Conservation (phyloP, 1,140 invertebrate genomes). For the Lepidurus apus region DNA sequence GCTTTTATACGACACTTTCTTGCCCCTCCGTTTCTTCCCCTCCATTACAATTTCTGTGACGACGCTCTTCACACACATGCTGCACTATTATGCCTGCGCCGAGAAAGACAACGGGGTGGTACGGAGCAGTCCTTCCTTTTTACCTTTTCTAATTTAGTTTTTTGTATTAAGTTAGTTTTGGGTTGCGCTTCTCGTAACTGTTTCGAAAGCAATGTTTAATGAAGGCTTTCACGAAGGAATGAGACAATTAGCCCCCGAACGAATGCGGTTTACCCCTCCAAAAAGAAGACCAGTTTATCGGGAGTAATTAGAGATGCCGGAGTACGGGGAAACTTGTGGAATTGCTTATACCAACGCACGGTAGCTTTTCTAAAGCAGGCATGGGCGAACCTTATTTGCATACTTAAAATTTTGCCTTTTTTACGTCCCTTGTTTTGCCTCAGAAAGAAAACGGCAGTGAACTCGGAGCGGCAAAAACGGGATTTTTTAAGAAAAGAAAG, state of each 20-base stretch:
- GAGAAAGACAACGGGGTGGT: background rate
- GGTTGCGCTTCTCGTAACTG: background rate
- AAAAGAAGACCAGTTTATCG: background rate
- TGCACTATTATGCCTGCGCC: background rate
- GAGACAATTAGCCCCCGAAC: background rate
- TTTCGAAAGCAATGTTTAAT: background rate
- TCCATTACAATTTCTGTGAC: background rate
- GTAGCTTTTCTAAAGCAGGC: background rate
- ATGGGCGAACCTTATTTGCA: background rate
- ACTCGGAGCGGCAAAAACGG: background rate
- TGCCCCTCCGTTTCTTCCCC: background rate
- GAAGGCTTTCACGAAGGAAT: slow-evolving; percentile 8
- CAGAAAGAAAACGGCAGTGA: background rate
- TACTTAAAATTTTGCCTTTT: background rate
- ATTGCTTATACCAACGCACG: slow-evolving; percentile 11
- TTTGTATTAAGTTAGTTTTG: background rate
- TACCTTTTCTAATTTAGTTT: background rate
- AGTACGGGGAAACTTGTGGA: slow-evolving; percentile 13
- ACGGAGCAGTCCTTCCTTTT: background rate
- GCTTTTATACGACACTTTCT: background rate
- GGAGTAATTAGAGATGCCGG: slow-evolving; percentile 12
- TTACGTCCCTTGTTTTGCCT: background rate
- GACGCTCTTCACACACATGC: slow-evolving; percentile 3
- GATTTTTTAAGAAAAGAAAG: background rate
- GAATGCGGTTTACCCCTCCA: background rate